Evolutionary conservation across 2,113 vertebrate species (phyloP).

Genomic region (Callionymus lyra): DNA sequence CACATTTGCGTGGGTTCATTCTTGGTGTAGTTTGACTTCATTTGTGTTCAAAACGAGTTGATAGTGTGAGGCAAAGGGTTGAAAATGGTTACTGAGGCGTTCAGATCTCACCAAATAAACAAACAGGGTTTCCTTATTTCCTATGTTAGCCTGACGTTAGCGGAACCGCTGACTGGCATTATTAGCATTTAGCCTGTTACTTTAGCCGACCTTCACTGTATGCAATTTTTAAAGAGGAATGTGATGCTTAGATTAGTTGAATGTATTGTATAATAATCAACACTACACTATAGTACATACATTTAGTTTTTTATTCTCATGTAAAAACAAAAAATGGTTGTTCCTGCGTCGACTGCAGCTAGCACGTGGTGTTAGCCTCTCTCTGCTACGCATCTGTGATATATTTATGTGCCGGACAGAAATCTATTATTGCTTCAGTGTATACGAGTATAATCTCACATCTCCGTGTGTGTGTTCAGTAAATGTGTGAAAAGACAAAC

Average conservation of each 20-base stretch:
- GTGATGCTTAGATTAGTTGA: slow-evolving; percentile 42
- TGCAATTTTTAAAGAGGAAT: slow-evolving; percentile 35
- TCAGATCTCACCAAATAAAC: slow-evolving; percentile 7
- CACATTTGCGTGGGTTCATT: no score
- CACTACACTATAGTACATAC: slow-evolving; percentile 17
- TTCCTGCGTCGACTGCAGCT: slow-evolving; percentile 15
- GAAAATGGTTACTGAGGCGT: background rate
- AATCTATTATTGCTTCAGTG: no score
- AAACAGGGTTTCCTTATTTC: slow-evolving; percentile 32
- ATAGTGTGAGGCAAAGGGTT: no score
- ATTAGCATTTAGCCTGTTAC: slow-evolving; percentile 10
- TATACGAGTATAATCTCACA: no score
- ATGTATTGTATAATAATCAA: slow-evolving; percentile 45
- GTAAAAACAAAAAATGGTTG: slow-evolving; percentile 1
- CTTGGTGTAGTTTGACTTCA: no score
- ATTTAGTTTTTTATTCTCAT: slow-evolving; percentile 6
- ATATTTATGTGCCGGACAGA: no score
- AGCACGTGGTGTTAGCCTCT: slow-evolving; percentile 2
- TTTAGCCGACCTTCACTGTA: slow-evolving; percentile 17
- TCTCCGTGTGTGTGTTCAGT: no score
- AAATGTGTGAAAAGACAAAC: no score
- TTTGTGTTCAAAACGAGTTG: no score
- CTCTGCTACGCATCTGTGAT: no score
- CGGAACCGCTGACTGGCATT: slow-evolving; percentile 9
- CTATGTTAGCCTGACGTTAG: background rate